Percentiles rank a stretch among this genome's conserved stretches.
Evolutionary conservation across 1,140 invertebrate species (phyloP).

Genomic region (Orchestia grillus): DNA sequence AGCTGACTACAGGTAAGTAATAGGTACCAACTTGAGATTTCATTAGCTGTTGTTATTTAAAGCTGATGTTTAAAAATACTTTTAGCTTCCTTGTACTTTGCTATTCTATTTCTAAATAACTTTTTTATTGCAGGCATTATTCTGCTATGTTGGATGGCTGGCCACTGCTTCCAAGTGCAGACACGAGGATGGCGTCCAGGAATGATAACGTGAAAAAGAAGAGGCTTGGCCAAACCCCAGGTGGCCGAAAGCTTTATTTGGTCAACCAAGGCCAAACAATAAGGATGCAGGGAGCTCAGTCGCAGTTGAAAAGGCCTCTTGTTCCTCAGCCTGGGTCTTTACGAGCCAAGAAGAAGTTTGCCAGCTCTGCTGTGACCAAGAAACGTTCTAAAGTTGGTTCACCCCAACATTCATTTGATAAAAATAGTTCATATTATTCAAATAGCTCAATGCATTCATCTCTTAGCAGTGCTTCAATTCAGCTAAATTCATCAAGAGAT

Average conservation of each 20-base stretch:
- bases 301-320: background rate
- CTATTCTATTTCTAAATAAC: background rate
- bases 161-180: background rate
- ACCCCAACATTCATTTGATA: background rate
- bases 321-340: background rate
- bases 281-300: slow-evolving; percentile 27
- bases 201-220: background rate
- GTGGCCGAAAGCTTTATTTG: slow-evolving; percentile 4
- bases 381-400: background rate
- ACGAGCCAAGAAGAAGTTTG: background rate
- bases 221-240: background rate
- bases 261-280: background rate
- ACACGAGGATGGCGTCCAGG: background rate
- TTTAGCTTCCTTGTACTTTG: background rate
- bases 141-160: background rate
- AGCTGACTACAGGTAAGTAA: too few species aligned
- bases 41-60: background rate
- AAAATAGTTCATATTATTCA: background rate
- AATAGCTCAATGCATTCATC: background rate
- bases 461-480: background rate
- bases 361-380: background rate
- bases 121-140: background rate
- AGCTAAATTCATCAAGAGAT: background rate
- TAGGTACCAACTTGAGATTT: too few species aligned
- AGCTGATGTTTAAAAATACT: background rate